Evolutionary conservation across 1,140 invertebrate genomes (phyloP).

Genomic region (Tetramorium parvispinum): DNA sequence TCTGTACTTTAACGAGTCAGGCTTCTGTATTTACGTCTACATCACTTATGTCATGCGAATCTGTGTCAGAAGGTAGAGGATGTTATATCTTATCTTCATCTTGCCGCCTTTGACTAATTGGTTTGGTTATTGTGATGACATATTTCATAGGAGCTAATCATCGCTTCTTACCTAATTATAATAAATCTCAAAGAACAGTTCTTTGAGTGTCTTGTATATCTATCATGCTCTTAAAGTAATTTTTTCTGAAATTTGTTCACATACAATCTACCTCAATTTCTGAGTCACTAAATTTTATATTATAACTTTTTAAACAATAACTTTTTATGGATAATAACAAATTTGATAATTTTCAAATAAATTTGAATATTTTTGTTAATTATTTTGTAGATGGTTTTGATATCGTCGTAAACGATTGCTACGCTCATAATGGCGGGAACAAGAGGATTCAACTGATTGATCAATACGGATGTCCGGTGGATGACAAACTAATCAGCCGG

Average conservation of each 20-base stretch:
- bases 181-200: conserved; percentile 37
- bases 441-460: conserved; percentile 97
- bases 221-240: background rate
- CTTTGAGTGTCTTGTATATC: background rate
- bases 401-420: conserved; percentile 98
- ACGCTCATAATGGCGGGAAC: conserved; percentile 96
- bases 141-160: conserved; percentile 33
- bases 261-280: background rate
- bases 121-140: background rate
- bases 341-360: conserved; percentile 35
- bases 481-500: conserved; percentile 96
- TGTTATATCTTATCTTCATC: background rate
- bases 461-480: conserved; percentile 97
- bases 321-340: background rate
- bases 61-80: conserved; percentile 27
- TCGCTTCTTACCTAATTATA: conserved; percentile 27
- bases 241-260: background rate
- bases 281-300: background rate
- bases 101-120: conserved; percentile 26
- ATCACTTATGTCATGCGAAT: conserved; percentile 36
- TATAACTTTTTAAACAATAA: background rate
- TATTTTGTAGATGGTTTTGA: conserved; percentile 93
- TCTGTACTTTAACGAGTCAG: conserved; percentile 42
- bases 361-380: conserved; percentile 32
- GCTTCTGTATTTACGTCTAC: conserved; percentile 46